phyloP scores from a whole-genome alignment of 2,888 invertebrate species.

The Barypeithes pellucidus region DNA sequence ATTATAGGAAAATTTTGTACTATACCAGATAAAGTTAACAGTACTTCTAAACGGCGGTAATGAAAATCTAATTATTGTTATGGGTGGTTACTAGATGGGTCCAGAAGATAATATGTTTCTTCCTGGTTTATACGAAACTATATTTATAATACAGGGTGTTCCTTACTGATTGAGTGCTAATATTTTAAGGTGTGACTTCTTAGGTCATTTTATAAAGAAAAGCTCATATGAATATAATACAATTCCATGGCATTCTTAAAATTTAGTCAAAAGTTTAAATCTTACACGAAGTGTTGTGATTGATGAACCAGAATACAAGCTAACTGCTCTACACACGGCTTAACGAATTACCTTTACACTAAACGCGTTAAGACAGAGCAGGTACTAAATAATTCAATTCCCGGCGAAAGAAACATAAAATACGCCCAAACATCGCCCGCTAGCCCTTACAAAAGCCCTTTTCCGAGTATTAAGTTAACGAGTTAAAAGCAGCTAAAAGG shows the following conservation, averaged over 20 bases:
- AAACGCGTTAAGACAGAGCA: background rate
- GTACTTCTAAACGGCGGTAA: background rate
- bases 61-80: background rate
- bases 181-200: too few species aligned
- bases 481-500: slow-evolving; percentile 30
- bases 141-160: too few species aligned
- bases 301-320: slow-evolving; percentile 1
- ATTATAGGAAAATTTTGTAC: background rate
- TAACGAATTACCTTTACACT: background rate
- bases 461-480: slow-evolving; percentile 23
- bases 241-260: too few species aligned
- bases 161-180: too few species aligned
- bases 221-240: too few species aligned
- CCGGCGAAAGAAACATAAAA: slow-evolving; percentile 25
- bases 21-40: background rate
- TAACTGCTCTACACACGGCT: background rate
- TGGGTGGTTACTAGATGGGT: background rate
- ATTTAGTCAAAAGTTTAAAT: background rate
- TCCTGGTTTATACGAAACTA: background rate
- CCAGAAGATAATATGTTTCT: background rate
- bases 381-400: slow-evolving; percentile 27
- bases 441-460: slow-evolving; percentile 19
- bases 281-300: background rate
- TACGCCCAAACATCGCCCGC: slow-evolving; percentile 15
- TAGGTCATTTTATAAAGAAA: too few species aligned